Percentiles rank a stretch among this genome's conserved stretches.
Conservation (phyloP, 2,888 invertebrate genomes). For the Xestia c-nigrum region DNA sequence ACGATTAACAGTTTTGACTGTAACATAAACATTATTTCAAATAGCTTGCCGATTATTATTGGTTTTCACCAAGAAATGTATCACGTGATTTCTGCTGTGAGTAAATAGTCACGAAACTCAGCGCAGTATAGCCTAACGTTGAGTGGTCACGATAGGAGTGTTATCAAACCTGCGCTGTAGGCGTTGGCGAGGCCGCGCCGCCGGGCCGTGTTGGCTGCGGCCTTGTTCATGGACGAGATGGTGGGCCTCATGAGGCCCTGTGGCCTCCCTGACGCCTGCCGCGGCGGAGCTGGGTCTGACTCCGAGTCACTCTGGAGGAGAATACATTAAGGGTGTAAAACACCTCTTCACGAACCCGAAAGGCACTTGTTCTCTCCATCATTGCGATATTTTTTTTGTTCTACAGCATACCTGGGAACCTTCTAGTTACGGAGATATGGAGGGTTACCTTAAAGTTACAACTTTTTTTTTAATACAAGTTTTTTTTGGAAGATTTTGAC, state of each 20-base stretch:
- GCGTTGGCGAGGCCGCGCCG: slow-evolving; percentile 92
- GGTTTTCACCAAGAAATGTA: not conserved
- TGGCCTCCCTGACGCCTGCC: slow-evolving; percentile 74
- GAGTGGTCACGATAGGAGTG: not conserved
- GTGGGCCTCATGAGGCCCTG: slow-evolving; percentile 94
- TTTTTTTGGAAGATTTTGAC: too few species aligned
- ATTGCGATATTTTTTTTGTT: too few species aligned
- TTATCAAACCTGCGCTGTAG: slow-evolving; percentile 91
- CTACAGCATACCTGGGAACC: too few species aligned
- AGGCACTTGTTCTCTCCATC: too few species aligned
- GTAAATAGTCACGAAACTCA: too few species aligned
- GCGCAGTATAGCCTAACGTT: not conserved
- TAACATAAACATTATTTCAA: not conserved
- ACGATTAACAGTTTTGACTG: too few species aligned
- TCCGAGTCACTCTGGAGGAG: slow-evolving; percentile 93
- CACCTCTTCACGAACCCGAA: too few species aligned
- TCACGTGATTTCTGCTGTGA: not conserved
- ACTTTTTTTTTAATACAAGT: too few species aligned
- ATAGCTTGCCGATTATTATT: not conserved
- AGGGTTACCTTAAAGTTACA: too few species aligned
- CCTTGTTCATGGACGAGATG: slow-evolving; percentile 95
- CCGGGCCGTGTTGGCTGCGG: slow-evolving; percentile 87
- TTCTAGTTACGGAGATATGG: too few species aligned
- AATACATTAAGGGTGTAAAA: too few species aligned
- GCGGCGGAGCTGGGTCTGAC: slow-evolving; percentile 90